These are phyloP conservation scores for Macaria notata DNA, from an alignment of 2,888 invertebrate genomes.

Conservation along the genomic window DNA sequence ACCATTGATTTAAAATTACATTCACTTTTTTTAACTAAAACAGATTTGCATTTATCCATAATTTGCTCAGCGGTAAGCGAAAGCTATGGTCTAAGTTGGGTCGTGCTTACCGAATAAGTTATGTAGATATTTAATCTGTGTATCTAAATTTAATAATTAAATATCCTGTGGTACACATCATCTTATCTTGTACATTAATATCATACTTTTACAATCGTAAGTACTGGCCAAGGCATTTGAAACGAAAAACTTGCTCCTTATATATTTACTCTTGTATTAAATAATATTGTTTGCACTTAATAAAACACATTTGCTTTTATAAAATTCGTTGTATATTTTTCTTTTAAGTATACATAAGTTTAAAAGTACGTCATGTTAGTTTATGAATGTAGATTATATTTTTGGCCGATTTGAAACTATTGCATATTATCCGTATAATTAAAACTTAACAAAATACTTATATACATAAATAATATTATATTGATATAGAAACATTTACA, in stretches of 20 bases:
- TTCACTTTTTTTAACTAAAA: too few species aligned
- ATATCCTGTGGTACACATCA: too few species aligned
- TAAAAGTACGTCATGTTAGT: neutral
- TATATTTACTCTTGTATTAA: conserved; percentile 25
- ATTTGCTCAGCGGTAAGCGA: too few species aligned
- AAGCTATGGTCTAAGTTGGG: too few species aligned
- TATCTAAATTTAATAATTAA: too few species aligned
- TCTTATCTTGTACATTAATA: too few species aligned
- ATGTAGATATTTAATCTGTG: too few species aligned
- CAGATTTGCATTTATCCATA: too few species aligned
- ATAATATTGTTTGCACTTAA: conserved; percentile 38
- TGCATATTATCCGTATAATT: conserved; percentile 10
- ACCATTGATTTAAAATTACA: too few species aligned
- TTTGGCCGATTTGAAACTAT: conserved; percentile 36
- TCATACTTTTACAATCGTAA: conserved; percentile 3
- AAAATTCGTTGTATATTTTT: conserved; percentile 59
- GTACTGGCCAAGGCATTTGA: conserved; percentile 65
- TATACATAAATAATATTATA: neutral
- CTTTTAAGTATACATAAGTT: conserved; percentile 41
- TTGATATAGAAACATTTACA: too few species aligned
- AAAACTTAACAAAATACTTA: conserved; percentile 2
- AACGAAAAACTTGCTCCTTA: conserved; percentile 11
- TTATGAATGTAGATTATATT: conserved; percentile 17
- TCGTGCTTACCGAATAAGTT: too few species aligned
- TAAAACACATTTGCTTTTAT: conserved; percentile 43